Conservation (phyloP, 2,888 invertebrate genomes). For the Ommatoiulus sabulosus region DNA sequence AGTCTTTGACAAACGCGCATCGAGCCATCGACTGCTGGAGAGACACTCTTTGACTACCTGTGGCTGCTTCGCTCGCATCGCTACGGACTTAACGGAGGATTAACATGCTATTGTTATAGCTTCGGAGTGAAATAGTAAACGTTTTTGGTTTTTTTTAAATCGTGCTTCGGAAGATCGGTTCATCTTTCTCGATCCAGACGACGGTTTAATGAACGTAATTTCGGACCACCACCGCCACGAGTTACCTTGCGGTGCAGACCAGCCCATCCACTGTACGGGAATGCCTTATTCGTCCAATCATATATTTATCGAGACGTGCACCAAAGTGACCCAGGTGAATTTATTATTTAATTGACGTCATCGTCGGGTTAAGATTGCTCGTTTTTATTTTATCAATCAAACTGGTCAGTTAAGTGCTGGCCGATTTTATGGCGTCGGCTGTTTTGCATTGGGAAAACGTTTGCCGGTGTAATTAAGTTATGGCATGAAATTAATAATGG, state of each 20-base stretch:
- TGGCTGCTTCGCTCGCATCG: neutral
- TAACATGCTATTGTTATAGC: neutral
- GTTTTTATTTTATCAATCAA: neutral
- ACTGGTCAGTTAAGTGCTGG: too few species aligned
- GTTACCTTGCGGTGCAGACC: neutral
- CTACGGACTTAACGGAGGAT: neutral
- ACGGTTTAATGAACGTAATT: slow-evolving; percentile 46
- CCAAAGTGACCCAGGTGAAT: slow-evolving; percentile 51
- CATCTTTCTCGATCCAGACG: neutral
- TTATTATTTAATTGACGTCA: slow-evolving; percentile 28
- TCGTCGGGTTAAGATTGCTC: neutral
- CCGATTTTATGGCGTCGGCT: neutral
- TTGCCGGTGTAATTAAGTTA: too few species aligned
- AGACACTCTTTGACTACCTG: neutral
- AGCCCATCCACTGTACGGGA: neutral
- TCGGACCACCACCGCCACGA: slow-evolving; percentile 25
- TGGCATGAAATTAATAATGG: neutral
- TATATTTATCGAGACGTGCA: slow-evolving; percentile 44
- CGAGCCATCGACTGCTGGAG: neutral
- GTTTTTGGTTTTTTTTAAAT: neutral
- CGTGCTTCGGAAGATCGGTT: neutral
- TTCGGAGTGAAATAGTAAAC: neutral
- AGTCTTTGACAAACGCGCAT: neutral
- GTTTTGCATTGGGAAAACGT: neutral
- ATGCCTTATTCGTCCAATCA: slow-evolving; percentile 50